A percentile compares a stretch with the other conserved stretches of the same genome.
These are phyloP conservation scores for Idaea biselata DNA, from an alignment of 2,888 invertebrate species.

Conservation along the genomic window DNA sequence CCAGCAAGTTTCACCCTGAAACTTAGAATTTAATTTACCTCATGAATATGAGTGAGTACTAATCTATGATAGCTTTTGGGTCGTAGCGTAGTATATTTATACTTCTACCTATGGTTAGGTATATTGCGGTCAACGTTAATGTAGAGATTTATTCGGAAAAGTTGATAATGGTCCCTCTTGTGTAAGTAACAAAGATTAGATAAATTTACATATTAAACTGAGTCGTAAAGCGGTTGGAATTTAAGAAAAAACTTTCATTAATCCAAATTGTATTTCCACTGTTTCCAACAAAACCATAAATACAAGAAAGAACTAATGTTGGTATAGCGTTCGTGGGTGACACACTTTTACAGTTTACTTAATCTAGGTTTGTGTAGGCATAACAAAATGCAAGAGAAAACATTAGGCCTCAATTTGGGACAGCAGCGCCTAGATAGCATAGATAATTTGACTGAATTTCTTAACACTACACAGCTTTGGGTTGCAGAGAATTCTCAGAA, in stretches of 20 bases:
- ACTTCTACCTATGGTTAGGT: no score
- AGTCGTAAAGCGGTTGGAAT: background rate
- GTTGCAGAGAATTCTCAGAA: no score
- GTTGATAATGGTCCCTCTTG: background rate
- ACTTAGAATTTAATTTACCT: no score
- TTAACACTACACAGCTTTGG: background rate
- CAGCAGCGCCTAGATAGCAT: constrained; percentile 10
- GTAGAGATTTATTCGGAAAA: background rate
- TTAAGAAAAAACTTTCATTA: no score
- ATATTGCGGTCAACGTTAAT: background rate
- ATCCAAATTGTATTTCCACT: background rate
- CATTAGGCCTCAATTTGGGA: constrained; percentile 28
- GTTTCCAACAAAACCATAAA: background rate
- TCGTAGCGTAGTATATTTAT: no score
- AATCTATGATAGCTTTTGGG: no score
- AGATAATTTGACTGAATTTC: background rate
- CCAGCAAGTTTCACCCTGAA: no score
- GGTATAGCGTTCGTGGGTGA: constrained; percentile 11
- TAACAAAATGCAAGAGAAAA: constrained; percentile 18
- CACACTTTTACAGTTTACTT: constrained; percentile 11
- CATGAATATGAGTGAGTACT: no score
- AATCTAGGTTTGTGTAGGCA: constrained; percentile 14
- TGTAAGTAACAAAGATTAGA: background rate
- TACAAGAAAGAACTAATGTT: constrained; percentile 1
- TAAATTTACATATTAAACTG: background rate